These are phyloP conservation scores for Amiota communis DNA, from an alignment of 2,888 invertebrate species.

Conservation along the genomic window DNA sequence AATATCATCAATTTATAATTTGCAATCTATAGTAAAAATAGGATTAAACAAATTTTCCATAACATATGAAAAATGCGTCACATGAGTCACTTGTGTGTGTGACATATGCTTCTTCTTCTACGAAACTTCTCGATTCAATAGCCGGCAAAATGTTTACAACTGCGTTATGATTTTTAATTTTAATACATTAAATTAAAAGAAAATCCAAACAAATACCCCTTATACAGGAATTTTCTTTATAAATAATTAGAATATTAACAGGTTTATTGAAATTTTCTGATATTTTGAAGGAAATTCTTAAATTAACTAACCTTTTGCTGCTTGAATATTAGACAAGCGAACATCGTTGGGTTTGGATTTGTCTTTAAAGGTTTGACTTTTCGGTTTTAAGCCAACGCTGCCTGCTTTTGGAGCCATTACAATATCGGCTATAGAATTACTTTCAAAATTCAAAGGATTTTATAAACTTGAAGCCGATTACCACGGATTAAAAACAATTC, in stretches of 20 bases:
- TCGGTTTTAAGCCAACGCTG: slow-evolving; percentile 63
- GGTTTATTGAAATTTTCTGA: slow-evolving; percentile 13
- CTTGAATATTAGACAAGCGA: slow-evolving; percentile 94
- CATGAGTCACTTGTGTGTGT: slow-evolving; percentile 54
- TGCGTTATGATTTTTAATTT: slow-evolving; percentile 44
- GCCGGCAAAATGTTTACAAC: slow-evolving; percentile 46
- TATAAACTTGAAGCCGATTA: slow-evolving; percentile 19
- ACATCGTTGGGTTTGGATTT: slow-evolving; percentile 96
- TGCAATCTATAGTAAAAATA: neutral
- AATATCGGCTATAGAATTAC: neutral
- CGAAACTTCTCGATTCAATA: slow-evolving; percentile 59
- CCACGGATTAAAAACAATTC: slow-evolving; percentile 10
- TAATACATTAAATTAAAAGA: neutral
- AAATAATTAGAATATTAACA: slow-evolving; percentile 5
- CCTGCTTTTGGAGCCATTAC: slow-evolving; percentile 70
- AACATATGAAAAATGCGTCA: slow-evolving; percentile 38
- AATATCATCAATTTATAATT: neutral
- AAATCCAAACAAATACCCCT: neutral
- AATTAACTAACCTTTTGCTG: slow-evolving; percentile 89
- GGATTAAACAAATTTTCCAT: neutral
- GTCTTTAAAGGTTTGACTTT: slow-evolving; percentile 84
- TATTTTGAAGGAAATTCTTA: slow-evolving; percentile 18
- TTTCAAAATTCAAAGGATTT: slow-evolving; percentile 37
- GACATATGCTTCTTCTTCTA: slow-evolving; percentile 51
- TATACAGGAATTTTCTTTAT: neutral